Conservation (phyloP, 1,140 invertebrate genomes). For the Harpegnathos saltator region DNA sequence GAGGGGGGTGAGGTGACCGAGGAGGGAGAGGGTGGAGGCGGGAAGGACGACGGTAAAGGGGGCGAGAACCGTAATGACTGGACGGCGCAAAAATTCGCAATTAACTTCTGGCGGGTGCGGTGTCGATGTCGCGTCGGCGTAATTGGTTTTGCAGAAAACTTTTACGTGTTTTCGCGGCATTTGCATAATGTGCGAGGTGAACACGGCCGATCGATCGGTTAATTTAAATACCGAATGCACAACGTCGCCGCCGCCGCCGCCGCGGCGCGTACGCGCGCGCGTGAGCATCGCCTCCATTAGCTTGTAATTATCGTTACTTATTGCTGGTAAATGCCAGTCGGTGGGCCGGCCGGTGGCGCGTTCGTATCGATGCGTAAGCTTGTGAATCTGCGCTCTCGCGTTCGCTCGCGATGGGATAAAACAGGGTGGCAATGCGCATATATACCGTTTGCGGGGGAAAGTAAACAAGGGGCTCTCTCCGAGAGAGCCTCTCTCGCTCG, state of each 20-base stretch:
- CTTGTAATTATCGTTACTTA: slow-evolving; percentile 85
- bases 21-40: neutral
- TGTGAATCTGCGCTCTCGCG: slow-evolving; percentile 74
- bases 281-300: slow-evolving; percentile 77
- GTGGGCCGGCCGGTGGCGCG: slow-evolving; percentile 12
- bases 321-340: slow-evolving; percentile 76
- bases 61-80: slow-evolving; percentile 63
- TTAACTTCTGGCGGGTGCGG: slow-evolving; percentile 70
- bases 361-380: slow-evolving; percentile 67
- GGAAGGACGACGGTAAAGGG: too few relatives aligned
- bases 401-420: neutral
- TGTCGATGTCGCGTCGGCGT: slow-evolving; percentile 81
- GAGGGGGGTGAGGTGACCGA: too few relatives aligned
- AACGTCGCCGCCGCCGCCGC: slow-evolving; percentile 59
- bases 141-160: slow-evolving; percentile 84
- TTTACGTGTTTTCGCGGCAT: slow-evolving; percentile 83
- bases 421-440: too few relatives aligned
- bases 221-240: slow-evolving; percentile 84
- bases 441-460: too few relatives aligned
- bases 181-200: slow-evolving; percentile 84
- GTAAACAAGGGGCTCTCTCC: too few relatives aligned
- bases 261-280: slow-evolving; percentile 67
- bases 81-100: slow-evolving; percentile 76
- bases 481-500: too few relatives aligned
- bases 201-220: slow-evolving; percentile 83